Percentiles rank a stretch among this genome's conserved stretches.
Conservation (phyloP, 1,140 invertebrate genomes). For the Trinorchestia longiramus region DNA sequence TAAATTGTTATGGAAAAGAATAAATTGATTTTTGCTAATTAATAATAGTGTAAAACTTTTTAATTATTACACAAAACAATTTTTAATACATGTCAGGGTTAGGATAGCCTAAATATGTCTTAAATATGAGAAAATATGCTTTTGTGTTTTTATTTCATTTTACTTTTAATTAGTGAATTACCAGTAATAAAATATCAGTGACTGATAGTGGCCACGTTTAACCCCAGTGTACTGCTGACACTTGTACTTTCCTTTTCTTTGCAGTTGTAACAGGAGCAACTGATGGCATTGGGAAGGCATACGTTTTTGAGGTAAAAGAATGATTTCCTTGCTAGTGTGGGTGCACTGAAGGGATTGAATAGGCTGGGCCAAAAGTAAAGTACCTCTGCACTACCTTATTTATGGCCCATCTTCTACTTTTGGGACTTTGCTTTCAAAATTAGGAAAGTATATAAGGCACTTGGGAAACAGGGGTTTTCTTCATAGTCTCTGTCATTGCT, state of each 20-base stretch:
- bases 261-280: conserved; percentile 89
- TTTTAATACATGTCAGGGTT: neutral
- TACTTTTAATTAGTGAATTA: conserved; percentile 32
- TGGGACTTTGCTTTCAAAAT: too few relatives aligned
- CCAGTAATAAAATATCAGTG: neutral
- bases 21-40: too few relatives aligned
- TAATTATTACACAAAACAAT: neutral
- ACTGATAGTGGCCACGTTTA: neutral
- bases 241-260: conserved; percentile 69
- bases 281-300: conserved; percentile 93
- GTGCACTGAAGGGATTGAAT: neutral
- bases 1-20: too few relatives aligned
- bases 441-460: too few relatives aligned
- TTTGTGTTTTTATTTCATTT: neutral
- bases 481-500: too few relatives aligned
- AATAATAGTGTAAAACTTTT: too few relatives aligned
- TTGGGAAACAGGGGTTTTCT: too few relatives aligned
- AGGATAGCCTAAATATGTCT: neutral
- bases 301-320: conserved; percentile 78
- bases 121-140: neutral
- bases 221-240: neutral
- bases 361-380: too few relatives aligned
- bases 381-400: too few relatives aligned
- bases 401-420: too few relatives aligned
- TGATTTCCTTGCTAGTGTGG: neutral